Percentiles rank a stretch among this genome's conserved stretches.
Conservation (phyloP, 2,888 invertebrate species). For the Erpobdella octoculata region DNA sequence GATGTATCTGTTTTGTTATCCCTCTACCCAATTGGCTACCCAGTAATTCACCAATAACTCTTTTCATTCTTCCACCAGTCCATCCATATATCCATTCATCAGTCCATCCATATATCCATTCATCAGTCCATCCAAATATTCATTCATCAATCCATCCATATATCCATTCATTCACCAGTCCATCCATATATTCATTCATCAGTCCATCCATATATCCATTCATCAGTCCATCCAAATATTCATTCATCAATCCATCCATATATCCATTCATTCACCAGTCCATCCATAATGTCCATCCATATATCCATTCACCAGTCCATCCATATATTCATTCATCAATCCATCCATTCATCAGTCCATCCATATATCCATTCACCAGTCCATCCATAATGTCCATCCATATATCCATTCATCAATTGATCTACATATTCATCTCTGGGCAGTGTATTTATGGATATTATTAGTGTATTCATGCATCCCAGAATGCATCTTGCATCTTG, state of each 20-base stretch:
- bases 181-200: too few relatives aligned
- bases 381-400: too few relatives aligned
- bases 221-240: background rate
- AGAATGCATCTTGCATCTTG: too few relatives aligned
- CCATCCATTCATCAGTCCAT: too few relatives aligned
- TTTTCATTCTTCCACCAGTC: slow-evolving; percentile 4
- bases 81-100: slow-evolving; percentile 5
- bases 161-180: too few relatives aligned
- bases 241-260: background rate
- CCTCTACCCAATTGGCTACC: background rate
- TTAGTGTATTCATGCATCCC: too few relatives aligned
- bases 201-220: too few relatives aligned
- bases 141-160: too few relatives aligned
- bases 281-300: background rate
- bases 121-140: too few relatives aligned
- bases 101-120: background rate
- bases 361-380: too few relatives aligned
- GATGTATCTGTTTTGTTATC: slow-evolving; percentile 24
- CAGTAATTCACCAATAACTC: background rate
- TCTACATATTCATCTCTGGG: background rate
- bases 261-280: slow-evolving; percentile 4
- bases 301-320: background rate
- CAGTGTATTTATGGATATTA: too few relatives aligned
- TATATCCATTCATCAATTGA: background rate
- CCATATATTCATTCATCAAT: too few relatives aligned